Conservation (phyloP, 2,888 invertebrate genomes). For the Chloroclysta siterata region DNA sequence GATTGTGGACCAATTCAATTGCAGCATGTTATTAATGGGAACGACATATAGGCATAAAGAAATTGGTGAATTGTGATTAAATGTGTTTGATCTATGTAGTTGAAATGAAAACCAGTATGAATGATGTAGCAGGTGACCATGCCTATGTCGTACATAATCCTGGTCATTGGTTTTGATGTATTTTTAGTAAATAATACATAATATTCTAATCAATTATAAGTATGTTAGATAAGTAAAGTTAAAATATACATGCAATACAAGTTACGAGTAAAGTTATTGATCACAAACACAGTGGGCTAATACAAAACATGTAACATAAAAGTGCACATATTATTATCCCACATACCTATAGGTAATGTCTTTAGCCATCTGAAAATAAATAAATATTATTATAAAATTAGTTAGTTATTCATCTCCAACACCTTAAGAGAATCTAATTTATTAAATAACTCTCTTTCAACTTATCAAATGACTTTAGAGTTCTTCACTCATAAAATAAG, state of each 20-base stretch:
- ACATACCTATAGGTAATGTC: conserved; percentile 41
- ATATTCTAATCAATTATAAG: not conserved
- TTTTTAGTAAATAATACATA: no score
- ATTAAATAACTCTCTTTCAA: not conserved
- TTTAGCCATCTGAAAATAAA: conserved; percentile 44
- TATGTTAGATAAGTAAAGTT: not conserved
- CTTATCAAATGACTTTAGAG: not conserved
- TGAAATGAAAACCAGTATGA: no score
- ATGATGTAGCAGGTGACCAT: no score
- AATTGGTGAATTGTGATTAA: no score
- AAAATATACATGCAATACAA: conserved; percentile 1
- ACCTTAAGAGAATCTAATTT: conserved; percentile 5
- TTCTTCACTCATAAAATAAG: not conserved
- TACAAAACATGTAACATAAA: conserved; percentile 21
- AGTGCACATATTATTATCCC: conserved; percentile 35
- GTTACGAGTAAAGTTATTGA: not conserved
- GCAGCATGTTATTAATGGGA: no score
- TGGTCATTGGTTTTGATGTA: no score
- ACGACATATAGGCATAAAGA: no score
- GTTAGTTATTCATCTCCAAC: conserved; percentile 10
- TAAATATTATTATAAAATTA: conserved; percentile 20
- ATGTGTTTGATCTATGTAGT: no score
- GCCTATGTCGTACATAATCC: no score
- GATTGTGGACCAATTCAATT: no score
- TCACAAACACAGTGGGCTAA: conserved; percentile 14